Percentiles rank a stretch among this genome's conserved stretches.
Conservation (phyloP, 2,888 invertebrate genomes). For the Bombylius major region DNA sequence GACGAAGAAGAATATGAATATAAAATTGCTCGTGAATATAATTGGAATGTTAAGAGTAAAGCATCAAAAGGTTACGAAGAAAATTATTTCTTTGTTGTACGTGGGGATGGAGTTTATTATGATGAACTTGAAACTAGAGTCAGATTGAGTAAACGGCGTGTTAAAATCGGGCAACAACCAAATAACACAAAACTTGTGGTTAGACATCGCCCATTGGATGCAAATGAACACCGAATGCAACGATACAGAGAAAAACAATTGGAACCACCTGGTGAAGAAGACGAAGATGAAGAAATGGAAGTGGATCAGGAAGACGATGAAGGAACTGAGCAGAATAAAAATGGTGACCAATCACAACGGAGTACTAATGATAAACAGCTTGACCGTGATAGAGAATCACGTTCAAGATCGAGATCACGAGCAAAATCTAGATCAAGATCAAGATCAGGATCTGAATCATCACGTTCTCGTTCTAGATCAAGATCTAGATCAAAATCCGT, state of each 20-base stretch:
- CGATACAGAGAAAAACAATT: slow-evolving; percentile 74
- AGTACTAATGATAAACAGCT: slow-evolving; percentile 13
- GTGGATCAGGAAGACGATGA: slow-evolving; percentile 36
- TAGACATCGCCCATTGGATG: slow-evolving; percentile 76
- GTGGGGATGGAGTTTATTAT: slow-evolving; percentile 84
- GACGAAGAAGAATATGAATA: slow-evolving; percentile 93
- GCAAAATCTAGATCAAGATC: slow-evolving; percentile 21
- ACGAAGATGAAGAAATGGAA: slow-evolving; percentile 50
- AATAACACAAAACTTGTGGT: slow-evolving; percentile 57
- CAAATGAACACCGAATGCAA: slow-evolving; percentile 75
- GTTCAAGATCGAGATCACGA: slow-evolving; percentile 24
- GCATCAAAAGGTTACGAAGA: slow-evolving; percentile 91
- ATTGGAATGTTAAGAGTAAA: slow-evolving; percentile 99
- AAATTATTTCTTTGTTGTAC: slow-evolving; percentile 89
- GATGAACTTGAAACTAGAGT: slow-evolving; percentile 93
- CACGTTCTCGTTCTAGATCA: slow-evolving; percentile 17
- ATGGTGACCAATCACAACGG: background rate
- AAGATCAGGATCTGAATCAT: slow-evolving; percentile 23
- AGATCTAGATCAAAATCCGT: slow-evolving; percentile 10
- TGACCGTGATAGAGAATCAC: slow-evolving; percentile 22
- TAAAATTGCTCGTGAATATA: slow-evolving; percentile 94
- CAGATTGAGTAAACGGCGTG: slow-evolving; percentile 81
- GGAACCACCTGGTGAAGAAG: slow-evolving; percentile 66
- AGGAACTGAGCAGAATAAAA: slow-evolving; percentile 22
- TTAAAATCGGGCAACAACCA: slow-evolving; percentile 53